phyloP scores from a whole-genome alignment of 2,888 invertebrate species.

The Pristionchus japonicus region DNA sequence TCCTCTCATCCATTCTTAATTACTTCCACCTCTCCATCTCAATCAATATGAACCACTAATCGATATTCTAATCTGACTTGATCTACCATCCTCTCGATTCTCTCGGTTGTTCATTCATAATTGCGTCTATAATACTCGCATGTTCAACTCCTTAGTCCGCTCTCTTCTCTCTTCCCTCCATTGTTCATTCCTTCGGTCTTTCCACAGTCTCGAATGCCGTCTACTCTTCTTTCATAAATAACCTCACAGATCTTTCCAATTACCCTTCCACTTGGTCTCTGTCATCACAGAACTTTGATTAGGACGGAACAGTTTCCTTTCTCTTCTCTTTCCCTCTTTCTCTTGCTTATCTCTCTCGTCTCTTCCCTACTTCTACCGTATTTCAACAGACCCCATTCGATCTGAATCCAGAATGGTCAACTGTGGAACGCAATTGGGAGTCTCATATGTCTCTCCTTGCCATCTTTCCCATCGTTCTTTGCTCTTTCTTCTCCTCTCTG shows the following conservation, averaged over 20 bases:
- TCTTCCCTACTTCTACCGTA: no score
- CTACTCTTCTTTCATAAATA: neutral
- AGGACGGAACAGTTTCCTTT: no score
- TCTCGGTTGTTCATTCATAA: neutral
- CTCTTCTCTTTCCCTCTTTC: neutral
- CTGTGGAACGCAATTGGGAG: no score
- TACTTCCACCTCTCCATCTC: neutral
- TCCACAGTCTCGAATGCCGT: neutral
- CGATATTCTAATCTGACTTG: neutral
- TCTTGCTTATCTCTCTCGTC: no score
- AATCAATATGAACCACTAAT: neutral
- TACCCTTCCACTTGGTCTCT: no score
- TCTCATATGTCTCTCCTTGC: neutral
- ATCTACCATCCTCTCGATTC: neutral
- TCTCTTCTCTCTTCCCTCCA: neutral
- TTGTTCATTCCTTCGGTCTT: neutral
- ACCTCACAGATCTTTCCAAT: neutral
- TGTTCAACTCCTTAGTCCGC: constrained; percentile 14
- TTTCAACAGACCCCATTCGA: no score
- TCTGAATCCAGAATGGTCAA: no score
- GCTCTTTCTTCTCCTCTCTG: neutral
- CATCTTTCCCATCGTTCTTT: neutral
- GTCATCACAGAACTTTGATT: no score
- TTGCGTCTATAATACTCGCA: neutral
- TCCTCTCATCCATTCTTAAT: constrained; percentile 34